Conservation (phyloP, 2,888 invertebrate genomes). For the Orchesella flavescens region DNA sequence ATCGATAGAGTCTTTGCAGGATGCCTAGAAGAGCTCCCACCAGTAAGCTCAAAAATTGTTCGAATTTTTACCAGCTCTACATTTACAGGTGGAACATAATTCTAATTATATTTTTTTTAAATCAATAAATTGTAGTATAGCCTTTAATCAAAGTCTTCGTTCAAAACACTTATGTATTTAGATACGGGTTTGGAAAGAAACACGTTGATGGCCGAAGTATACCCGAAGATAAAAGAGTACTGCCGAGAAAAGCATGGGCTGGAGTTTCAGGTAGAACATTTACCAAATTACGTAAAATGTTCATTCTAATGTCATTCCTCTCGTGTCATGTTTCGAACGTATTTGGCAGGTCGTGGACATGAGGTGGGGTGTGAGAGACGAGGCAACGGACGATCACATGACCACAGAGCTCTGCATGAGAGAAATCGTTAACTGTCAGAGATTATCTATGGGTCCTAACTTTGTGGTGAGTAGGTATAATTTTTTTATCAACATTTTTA, state of each 20-base stretch:
- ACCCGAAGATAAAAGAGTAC: slow-evolving; percentile 96
- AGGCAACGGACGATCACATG: slow-evolving; percentile 99
- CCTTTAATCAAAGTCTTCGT: too few relatives aligned
- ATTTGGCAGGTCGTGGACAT: slow-evolving; percentile 91
- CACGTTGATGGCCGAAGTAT: slow-evolving; percentile 97
- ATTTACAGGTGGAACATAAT: slow-evolving; percentile 86
- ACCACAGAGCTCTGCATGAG: slow-evolving; percentile 98
- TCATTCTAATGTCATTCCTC: neutral
- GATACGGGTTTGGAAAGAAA: slow-evolving; percentile 98
- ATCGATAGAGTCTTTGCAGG: slow-evolving; percentile 93
- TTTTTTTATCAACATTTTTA: neutral
- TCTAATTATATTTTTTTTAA: slow-evolving; percentile 46
- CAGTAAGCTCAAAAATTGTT: slow-evolving; percentile 97
- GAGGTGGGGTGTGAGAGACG: slow-evolving; percentile 98
- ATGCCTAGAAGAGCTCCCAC: slow-evolving; percentile 90
- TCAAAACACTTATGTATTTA: slow-evolving; percentile 74
- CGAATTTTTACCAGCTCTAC: slow-evolving; percentile 98
- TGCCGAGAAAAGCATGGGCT: slow-evolving; percentile 97
- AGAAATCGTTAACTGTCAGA: slow-evolving; percentile 97
- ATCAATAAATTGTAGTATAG: too few relatives aligned
- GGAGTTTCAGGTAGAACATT: slow-evolving; percentile 89
- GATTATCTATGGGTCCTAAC: slow-evolving; percentile 97
- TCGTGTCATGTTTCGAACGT: neutral
- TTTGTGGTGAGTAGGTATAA: slow-evolving; percentile 92
- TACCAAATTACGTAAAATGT: neutral